phyloP scores from a whole-genome alignment of 2,888 invertebrate genomes.

The Bedellia somnulentella region DNA sequence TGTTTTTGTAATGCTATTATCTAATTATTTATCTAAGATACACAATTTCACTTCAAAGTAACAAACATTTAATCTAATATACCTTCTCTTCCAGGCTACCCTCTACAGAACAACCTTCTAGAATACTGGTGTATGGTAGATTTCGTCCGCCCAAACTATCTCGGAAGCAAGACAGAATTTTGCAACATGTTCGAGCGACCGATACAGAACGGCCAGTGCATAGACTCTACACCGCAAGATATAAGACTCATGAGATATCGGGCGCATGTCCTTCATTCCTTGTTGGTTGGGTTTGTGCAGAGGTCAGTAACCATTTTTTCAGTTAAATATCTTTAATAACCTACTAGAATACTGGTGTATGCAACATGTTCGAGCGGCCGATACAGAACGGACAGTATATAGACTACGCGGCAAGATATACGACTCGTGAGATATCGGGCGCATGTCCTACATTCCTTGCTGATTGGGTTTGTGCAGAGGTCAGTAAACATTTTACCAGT shows the following conservation, averaged over 20 bases:
- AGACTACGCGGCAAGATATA: conserved; percentile 93
- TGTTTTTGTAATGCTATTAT: too few species aligned
- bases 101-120: conserved; percentile 94
- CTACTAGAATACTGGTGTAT: conserved; percentile 97
- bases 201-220: conserved; percentile 97
- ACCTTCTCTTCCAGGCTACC: conserved; percentile 78
- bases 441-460: conserved; percentile 90
- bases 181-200: conserved; percentile 98
- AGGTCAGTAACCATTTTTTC: conserved; percentile 48
- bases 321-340: too few species aligned
- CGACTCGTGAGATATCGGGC: conserved; percentile 93
- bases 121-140: conserved; percentile 99
- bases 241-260: conserved; percentile 91
- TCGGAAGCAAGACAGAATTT: conserved; percentile 96
- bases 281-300: conserved; percentile 95
- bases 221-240: conserved; percentile 94
- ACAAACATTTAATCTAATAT: too few species aligned
- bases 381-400: conserved; percentile 98
- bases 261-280: conserved; percentile 92
- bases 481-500: conserved; percentile 18
- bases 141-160: conserved; percentile 95
- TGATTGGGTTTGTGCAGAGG: conserved; percentile 96
- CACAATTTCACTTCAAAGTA: too few species aligned
- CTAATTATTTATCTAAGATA: too few species aligned
- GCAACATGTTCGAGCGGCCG: conserved; percentile 98